Evolutionary conservation across 2,113 vertebrate species (phyloP).

Genomic region (Hippocampus comes): DNA sequence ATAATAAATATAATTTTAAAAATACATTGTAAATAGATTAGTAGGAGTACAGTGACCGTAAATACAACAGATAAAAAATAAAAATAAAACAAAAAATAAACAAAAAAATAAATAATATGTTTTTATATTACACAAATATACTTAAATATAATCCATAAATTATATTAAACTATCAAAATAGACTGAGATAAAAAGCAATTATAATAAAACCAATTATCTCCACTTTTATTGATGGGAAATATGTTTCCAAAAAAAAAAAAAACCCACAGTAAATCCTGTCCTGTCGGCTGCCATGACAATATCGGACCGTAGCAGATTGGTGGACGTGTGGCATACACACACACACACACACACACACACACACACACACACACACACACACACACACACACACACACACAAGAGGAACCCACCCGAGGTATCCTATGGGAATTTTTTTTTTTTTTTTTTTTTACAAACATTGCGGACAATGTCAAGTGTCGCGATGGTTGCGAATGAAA

Average conservation of each 20-base stretch:
- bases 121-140: too few relatives aligned
- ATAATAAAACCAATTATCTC: background rate
- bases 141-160: too few relatives aligned
- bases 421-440: too few relatives aligned
- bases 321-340: background rate
- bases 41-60: too few relatives aligned
- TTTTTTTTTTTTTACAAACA: conserved; percentile 55
- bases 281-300: background rate
- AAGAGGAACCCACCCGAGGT: too few relatives aligned
- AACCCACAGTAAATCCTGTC: background rate
- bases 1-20: too few relatives aligned
- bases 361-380: background rate
- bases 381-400: background rate
- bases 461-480: conserved; percentile 68
- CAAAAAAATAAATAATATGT: too few relatives aligned
- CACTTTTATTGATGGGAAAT: background rate
- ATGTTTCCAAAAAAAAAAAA: background rate
- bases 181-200: background rate
- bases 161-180: background rate
- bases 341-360: background rate
- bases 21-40: too few relatives aligned
- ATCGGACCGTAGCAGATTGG: background rate
- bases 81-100: too few relatives aligned
- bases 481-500: conserved; percentile 70
- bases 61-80: too few relatives aligned